Evolutionary conservation across 2,113 vertebrate species (phyloP).

Genomic region (Colaptes auratus): DNA sequence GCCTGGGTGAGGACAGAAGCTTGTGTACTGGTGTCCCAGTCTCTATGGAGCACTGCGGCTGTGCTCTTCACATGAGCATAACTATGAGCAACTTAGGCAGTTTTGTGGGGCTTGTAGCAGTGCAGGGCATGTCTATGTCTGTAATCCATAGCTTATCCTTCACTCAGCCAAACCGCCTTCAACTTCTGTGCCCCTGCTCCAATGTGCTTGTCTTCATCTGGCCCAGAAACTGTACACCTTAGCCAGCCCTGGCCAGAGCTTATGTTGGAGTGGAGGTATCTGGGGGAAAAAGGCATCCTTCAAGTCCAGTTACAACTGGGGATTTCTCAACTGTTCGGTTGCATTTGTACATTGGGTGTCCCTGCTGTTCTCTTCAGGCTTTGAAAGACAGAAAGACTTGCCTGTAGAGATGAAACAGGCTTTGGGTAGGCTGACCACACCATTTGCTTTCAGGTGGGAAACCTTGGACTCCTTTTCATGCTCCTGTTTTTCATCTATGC

Average conservation of each 20-base stretch:
- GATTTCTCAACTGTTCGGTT: neutral
- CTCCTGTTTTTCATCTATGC: slow-evolving; percentile 99
- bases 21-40: neutral
- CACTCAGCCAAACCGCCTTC: neutral
- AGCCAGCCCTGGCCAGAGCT: neutral
- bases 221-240: neutral
- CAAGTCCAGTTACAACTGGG: neutral
- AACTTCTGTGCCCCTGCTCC: neutral
- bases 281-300: neutral
- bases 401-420: neutral
- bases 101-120: neutral
- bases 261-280: neutral
- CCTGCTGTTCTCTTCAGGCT: neutral
- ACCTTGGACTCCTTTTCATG: slow-evolving; percentile 98
- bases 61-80: neutral
- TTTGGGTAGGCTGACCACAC: neutral
- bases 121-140: neutral
- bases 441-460: slow-evolving; percentile 87
- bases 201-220: neutral
- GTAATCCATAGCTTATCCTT: neutral
- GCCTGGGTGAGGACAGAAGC: neutral
- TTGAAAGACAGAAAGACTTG: neutral
- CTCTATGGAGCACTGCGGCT: neutral
- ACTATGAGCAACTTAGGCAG: neutral
- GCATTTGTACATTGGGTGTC: neutral